phyloP scores from a whole-genome alignment of 2,113 vertebrate genomes.

The Phodopus roborovskii region DNA sequence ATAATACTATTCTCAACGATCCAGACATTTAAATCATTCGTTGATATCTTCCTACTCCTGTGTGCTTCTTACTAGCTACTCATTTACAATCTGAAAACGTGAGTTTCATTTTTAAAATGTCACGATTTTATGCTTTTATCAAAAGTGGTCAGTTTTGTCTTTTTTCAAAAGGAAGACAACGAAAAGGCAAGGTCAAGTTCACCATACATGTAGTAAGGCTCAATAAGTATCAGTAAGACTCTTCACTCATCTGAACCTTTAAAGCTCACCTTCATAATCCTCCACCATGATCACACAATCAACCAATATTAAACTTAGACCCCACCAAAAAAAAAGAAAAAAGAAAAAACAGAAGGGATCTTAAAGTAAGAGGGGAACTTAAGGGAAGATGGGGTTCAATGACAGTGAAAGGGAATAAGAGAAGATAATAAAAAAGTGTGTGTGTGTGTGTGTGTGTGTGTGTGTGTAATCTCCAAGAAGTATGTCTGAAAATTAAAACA shows the following conservation, averaged over 20 bases:
- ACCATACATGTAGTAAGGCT: background rate
- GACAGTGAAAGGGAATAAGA: background rate
- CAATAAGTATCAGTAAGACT: background rate
- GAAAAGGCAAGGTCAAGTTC: background rate
- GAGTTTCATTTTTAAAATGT: background rate
- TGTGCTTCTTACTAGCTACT: background rate
- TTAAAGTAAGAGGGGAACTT: background rate
- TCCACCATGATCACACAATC: background rate
- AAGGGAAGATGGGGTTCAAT: background rate
- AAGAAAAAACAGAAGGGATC: too few species aligned
- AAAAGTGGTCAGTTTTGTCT: background rate
- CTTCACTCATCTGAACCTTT: background rate
- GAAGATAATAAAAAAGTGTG: too few species aligned
- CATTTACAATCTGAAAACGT: conserved; percentile 16
- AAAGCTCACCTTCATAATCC: background rate
- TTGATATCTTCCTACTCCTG: background rate
- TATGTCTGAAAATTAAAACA: background rate
- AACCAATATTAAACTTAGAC: background rate
- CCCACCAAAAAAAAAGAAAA: background rate
- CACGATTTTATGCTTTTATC: background rate
- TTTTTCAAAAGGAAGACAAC: background rate
- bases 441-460: background rate
- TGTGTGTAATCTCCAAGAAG: background rate
- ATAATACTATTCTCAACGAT: background rate
- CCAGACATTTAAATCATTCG: background rate